A percentile compares a stretch with the other conserved stretches of the same genome.
Evolutionary conservation across 2,797 vertebrate species (phyloP).

Genomic region (Myotis myotis): DNA sequence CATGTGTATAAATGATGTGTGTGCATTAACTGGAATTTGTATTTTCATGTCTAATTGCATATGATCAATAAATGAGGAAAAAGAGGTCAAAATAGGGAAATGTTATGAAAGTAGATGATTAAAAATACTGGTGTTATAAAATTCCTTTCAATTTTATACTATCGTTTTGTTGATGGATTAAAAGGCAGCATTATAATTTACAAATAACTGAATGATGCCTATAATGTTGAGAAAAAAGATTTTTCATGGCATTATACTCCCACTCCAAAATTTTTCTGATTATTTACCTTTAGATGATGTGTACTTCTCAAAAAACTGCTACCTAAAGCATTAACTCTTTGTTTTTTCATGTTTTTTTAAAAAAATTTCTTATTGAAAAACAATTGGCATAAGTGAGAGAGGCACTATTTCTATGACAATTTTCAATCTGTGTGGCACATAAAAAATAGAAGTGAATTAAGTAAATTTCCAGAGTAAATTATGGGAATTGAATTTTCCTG

Average conservation of each 20-base stretch:
- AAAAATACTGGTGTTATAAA: background rate
- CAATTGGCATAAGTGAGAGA: background rate
- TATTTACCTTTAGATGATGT: background rate
- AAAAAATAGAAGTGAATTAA: constrained; percentile 2
- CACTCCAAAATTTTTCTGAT: background rate
- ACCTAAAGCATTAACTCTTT: background rate
- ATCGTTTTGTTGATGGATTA: background rate
- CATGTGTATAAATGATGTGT: background rate
- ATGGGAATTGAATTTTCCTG: background rate
- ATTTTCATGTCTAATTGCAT: background rate
- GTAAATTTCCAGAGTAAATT: constrained; percentile 4
- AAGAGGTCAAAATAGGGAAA: background rate
- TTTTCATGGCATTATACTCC: background rate
- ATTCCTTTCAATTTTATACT: background rate
- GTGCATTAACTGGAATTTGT: background rate
- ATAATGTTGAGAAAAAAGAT: background rate
- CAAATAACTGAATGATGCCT: background rate
- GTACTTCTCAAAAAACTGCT: background rate
- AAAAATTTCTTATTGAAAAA: constrained; percentile 23
- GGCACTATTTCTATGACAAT: background rate
- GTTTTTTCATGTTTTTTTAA: background rate
- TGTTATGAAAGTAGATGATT: background rate
- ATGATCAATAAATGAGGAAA: background rate
- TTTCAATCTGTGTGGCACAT: background rate
- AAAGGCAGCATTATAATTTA: background rate